A percentile compares a stretch with the other conserved stretches of the same genome.
phyloP scores from a whole-genome alignment of 2,888 invertebrate species.

The Mesochorus sp. region DNA sequence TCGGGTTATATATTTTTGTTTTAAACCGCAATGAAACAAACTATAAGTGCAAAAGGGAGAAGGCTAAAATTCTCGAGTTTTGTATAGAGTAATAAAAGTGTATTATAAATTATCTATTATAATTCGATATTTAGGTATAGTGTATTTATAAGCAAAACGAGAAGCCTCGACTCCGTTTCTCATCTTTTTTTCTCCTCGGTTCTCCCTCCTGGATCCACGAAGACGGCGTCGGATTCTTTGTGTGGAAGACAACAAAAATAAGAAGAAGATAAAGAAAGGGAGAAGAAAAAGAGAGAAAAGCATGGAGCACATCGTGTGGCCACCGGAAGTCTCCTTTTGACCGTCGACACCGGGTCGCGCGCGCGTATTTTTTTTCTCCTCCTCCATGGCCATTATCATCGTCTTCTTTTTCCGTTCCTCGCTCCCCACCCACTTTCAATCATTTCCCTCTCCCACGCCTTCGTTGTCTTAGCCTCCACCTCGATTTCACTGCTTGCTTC shows the following conservation, averaged over 20 bases:
- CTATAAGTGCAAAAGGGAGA: slow-evolving; percentile 9
- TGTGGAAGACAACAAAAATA: slow-evolving; percentile 37
- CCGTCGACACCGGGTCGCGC: slow-evolving; percentile 52
- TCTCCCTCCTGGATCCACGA: slow-evolving; percentile 27
- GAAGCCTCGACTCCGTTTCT: not conserved
- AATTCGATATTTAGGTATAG: not conserved
- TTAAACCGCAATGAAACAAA: not conserved
- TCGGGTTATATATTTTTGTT: slow-evolving; percentile 46
- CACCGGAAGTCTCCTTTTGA: slow-evolving; percentile 67
- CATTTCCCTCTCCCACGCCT: slow-evolving; percentile 9
- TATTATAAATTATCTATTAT: not conserved
- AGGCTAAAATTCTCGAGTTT: not conserved
- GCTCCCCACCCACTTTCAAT: slow-evolving; percentile 5
- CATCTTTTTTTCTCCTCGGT: not conserved
- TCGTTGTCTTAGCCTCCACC: slow-evolving; percentile 38
- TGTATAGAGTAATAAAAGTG: slow-evolving; percentile 24
- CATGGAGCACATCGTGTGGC: slow-evolving; percentile 49
- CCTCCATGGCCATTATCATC: not conserved
- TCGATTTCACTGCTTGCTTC: slow-evolving; percentile 54
- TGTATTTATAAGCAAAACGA: slow-evolving; percentile 8
- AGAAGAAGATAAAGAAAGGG: slow-evolving; percentile 10
- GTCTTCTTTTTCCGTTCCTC: slow-evolving; percentile 11
- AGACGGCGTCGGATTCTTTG: slow-evolving; percentile 51
- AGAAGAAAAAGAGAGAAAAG: slow-evolving; percentile 9
- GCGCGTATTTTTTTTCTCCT: slow-evolving; percentile 4